Percentiles rank a stretch among this genome's conserved stretches.
These are phyloP conservation scores for Tethya wilhelma DNA, from an alignment of 37 sponge, comb jelly and placozoan genomes.

Conservation along the genomic window DNA sequence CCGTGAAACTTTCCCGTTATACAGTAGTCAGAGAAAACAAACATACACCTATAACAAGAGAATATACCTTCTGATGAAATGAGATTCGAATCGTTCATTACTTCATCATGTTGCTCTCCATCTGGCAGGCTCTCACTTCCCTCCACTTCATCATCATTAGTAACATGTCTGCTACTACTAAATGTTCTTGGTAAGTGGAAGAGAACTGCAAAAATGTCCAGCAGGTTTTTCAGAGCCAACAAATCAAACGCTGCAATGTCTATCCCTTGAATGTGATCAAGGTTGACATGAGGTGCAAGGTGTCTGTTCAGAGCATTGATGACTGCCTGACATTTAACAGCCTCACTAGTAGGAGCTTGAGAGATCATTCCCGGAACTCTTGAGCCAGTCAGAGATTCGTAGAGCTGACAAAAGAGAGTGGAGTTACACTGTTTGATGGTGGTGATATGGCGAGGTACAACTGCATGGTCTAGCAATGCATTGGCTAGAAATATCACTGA, in stretches of 20 bases:
- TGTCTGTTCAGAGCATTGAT: constrained; percentile 14
- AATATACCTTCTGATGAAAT: constrained; percentile 21
- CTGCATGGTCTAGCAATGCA: constrained; percentile 10
- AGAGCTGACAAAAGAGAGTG: constrained; percentile 11
- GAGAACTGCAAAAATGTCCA: constrained; percentile 28
- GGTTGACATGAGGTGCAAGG: constrained; percentile 21
- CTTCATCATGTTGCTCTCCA: background rate
- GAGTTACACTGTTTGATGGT: constrained; percentile 35
- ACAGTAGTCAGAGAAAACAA: no score
- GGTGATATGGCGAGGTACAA: background rate
- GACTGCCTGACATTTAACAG: constrained; percentile 28
- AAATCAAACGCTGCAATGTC: background rate
- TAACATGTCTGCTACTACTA: background rate
- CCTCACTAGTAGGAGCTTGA: constrained; percentile 22
- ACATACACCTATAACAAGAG: no score
- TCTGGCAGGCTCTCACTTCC: background rate
- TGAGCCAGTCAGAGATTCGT: background rate
- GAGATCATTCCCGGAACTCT: background rate
- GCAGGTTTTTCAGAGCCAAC: constrained; percentile 10
- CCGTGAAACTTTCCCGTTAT: no score
- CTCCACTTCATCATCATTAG: background rate
- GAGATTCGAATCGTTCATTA: constrained; percentile 3
- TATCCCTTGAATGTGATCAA: constrained; percentile 21
- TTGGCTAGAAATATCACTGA: constrained; percentile 19
- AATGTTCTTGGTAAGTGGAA: background rate